These are phyloP conservation scores for Stictonetta naevosa DNA, from an alignment of 2,113 vertebrate species.

Conservation along the genomic window DNA sequence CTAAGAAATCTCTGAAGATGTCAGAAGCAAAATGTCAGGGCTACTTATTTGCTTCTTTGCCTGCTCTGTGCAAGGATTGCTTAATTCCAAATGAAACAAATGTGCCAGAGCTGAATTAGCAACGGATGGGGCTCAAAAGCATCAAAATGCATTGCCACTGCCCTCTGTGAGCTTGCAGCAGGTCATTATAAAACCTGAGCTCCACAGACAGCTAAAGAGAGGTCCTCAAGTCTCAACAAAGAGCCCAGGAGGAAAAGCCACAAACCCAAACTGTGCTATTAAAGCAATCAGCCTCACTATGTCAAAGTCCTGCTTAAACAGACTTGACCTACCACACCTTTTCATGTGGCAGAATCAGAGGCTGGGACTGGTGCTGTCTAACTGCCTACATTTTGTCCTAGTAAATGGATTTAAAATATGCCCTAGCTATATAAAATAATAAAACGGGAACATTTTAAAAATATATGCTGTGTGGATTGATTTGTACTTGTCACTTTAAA, in stretches of 20 bases:
- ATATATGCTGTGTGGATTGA: not conserved
- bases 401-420: not conserved
- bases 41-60: not conserved
- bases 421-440: not conserved
- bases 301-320: not conserved
- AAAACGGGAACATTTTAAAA: not conserved
- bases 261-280: no score
- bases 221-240: not conserved
- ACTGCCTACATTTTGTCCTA: not conserved
- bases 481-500: slow-evolving; percentile 11
- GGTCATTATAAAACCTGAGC: not conserved
- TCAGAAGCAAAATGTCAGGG: not conserved
- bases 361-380: not conserved
- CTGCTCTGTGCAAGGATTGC: not conserved
- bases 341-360: not conserved
- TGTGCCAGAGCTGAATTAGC: not conserved
- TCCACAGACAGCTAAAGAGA: not conserved
- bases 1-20: not conserved
- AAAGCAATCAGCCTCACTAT: not conserved
- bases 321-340: not conserved
- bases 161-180: not conserved
- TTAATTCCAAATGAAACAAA: not conserved
- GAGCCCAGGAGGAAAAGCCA: not conserved
- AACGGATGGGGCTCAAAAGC: not conserved
- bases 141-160: not conserved